Evolutionary conservation across 2,113 vertebrate species (phyloP).

Genomic region (Pavo muticus): DNA sequence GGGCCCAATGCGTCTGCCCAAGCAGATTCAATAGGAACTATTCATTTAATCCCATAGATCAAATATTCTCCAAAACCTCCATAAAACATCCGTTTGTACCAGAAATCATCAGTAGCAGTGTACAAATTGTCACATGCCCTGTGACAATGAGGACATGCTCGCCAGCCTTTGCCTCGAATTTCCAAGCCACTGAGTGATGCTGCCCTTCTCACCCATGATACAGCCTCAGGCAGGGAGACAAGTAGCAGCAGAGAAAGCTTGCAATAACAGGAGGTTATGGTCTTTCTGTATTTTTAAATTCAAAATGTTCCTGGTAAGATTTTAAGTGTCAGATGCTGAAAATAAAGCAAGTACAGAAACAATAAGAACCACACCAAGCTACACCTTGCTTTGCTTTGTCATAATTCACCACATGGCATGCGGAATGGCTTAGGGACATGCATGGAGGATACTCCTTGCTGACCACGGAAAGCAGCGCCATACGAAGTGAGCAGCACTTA

Average conservation of each 20-base stretch:
- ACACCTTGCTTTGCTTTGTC: background rate
- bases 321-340: background rate
- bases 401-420: background rate
- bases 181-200: fast-evolving
- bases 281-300: background rate
- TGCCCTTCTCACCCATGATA: fast-evolving
- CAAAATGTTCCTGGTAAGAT: background rate
- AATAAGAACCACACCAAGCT: background rate
- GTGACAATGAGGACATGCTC: background rate
- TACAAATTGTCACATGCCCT: background rate
- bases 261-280: fast-evolving
- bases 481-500: background rate
- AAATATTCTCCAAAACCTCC: background rate
- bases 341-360: background rate
- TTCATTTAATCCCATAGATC: background rate
- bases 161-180: background rate
- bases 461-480: background rate
- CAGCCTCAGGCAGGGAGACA: background rate
- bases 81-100: background rate
- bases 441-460: background rate
- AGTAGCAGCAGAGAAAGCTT: background rate
- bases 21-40: background rate
- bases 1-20: fast-evolving
- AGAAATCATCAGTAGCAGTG: fast-evolving
- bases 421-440: background rate